Evolutionary conservation across 2,888 invertebrate genomes (phyloP).

Genomic region (Luffia ferchaultella): DNA sequence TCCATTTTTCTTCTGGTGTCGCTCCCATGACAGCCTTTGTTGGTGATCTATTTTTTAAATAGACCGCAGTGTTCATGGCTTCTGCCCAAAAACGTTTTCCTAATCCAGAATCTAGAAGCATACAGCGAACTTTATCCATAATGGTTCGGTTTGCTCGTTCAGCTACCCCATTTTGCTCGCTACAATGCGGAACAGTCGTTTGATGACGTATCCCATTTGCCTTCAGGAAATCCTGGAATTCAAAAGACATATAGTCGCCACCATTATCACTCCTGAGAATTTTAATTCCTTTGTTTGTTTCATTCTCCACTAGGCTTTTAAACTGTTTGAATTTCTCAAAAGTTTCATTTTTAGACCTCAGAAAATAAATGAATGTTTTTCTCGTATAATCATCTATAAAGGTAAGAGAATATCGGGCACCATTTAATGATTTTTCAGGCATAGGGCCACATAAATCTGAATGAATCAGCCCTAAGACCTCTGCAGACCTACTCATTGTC

Average conservation of each 20-base stretch:
- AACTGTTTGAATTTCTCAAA: slow-evolving; percentile 1
- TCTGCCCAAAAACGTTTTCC: neutral
- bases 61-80: neutral
- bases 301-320: neutral
- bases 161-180: slow-evolving; percentile 7
- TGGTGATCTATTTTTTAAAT: neutral
- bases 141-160: slow-evolving; percentile 3
- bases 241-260: neutral
- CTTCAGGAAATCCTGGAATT: neutral
- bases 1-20: neutral
- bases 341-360: slow-evolving; percentile 9
- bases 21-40: neutral
- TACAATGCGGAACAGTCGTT: slow-evolving; percentile 4
- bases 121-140: neutral
- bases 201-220: slow-evolving; percentile 8
- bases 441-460: slow-evolving; percentile 14
- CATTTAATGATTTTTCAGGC: slow-evolving; percentile 7
- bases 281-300: slow-evolving; percentile 1
- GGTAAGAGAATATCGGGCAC: slow-evolving; percentile 10
- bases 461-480: slow-evolving; percentile 12
- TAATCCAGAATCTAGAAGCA: neutral
- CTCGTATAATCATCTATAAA: slow-evolving; percentile 10
- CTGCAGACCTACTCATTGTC: slow-evolving; percentile 9
- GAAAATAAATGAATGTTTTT: slow-evolving; percentile 13
- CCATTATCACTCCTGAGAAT: neutral